Conservation (phyloP, 2,888 invertebrate species). For the Eilema griseolum region DNA sequence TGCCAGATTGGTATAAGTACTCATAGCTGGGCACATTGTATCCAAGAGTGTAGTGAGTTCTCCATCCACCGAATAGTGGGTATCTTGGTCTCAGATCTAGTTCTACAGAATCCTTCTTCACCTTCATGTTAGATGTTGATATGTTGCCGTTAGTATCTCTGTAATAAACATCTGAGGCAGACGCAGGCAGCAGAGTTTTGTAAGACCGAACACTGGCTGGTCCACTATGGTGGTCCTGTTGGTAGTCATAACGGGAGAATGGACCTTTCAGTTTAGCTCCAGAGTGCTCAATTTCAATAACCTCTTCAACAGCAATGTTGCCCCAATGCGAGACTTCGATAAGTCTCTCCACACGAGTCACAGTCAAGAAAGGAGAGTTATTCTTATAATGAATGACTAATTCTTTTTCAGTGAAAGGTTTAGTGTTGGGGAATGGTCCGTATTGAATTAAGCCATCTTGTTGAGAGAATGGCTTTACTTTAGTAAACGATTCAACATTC, state of each 20-base stretch:
- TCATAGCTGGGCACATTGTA: constrained; percentile 99
- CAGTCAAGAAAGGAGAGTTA: constrained; percentile 98
- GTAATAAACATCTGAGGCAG: constrained; percentile 98
- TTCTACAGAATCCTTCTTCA: constrained; percentile 97
- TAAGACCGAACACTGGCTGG: constrained; percentile 97
- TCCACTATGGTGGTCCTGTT: constrained; percentile 95
- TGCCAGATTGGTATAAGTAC: constrained; percentile 94
- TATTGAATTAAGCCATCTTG: constrained; percentile 94
- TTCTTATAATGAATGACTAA: constrained; percentile 97
- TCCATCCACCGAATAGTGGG: constrained; percentile 99
- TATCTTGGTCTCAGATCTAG: constrained; percentile 98
- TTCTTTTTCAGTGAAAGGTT: constrained; percentile 87
- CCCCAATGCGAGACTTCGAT: constrained; percentile 99
- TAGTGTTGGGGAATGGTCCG: constrained; percentile 94
- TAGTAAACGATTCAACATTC: constrained; percentile 93
- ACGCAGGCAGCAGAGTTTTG: constrained; percentile 94
- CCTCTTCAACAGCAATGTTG: constrained; percentile 98
- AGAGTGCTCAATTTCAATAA: constrained; percentile 95
- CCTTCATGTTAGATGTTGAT: constrained; percentile 97
- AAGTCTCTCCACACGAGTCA: constrained; percentile 93
- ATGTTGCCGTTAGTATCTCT: constrained; percentile 99
- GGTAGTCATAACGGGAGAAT: constrained; percentile 99
- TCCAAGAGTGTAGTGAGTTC: constrained; percentile 98
- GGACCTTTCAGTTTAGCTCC: constrained; percentile 97
- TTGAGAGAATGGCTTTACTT: constrained; percentile 92